phyloP scores from a whole-genome alignment of 2,113 vertebrate genomes.

The Numida meleagris region DNA sequence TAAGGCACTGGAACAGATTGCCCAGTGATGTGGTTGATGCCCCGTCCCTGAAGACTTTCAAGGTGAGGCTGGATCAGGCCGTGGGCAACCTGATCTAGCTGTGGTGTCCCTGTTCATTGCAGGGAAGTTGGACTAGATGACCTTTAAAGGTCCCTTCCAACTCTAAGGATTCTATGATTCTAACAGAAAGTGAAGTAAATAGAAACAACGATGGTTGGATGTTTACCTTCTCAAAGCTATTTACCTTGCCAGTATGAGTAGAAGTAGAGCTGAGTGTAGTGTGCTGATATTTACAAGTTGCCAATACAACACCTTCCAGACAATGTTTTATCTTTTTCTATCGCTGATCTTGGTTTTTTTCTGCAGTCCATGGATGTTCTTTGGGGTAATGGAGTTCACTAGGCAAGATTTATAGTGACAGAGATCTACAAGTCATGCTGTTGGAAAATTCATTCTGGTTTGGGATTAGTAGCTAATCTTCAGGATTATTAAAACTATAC shows the following conservation, averaged over 20 bases:
- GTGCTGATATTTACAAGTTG: conserved; percentile 58
- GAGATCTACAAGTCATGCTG: conserved; percentile 7
- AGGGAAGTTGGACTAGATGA: too few species aligned
- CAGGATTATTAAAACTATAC: conserved; percentile 53
- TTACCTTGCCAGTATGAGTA: not conserved
- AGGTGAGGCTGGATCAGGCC: too few species aligned
- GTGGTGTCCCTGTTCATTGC: too few species aligned
- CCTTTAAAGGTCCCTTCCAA: too few species aligned
- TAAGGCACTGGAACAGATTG: too few species aligned
- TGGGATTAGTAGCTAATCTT: conserved; percentile 62
- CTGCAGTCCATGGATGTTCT: not conserved
- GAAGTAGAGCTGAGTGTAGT: not conserved
- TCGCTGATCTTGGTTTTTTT: not conserved
- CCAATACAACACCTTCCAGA: not conserved
- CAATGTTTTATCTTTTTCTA: not conserved
- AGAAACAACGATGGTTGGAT: not conserved
- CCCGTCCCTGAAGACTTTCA: too few species aligned
- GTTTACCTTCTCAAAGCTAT: not conserved
- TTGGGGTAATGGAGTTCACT: not conserved
- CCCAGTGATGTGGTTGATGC: too few species aligned
- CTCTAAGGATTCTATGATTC: too few species aligned
- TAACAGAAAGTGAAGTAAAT: not conserved
- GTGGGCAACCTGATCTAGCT: too few species aligned
- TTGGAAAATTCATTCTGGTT: conserved; percentile 69
- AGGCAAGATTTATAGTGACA: conserved; percentile 32